Conservation (phyloP, 2,113 vertebrate genomes). For the Fulmarus glacialis region DNA sequence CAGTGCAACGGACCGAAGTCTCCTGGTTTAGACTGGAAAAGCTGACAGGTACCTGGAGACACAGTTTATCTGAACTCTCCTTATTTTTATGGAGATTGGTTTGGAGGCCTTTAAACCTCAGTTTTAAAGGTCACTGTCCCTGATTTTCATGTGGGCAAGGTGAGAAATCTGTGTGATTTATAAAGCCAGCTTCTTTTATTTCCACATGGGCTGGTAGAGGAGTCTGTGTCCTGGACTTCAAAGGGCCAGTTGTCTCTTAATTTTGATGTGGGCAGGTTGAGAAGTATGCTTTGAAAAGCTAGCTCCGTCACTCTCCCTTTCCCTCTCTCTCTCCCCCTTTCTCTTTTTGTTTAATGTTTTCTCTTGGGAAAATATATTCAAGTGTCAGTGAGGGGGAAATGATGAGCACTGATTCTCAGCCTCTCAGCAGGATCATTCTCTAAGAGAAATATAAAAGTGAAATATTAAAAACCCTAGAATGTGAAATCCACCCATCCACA, state of each 20-base stretch:
- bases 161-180: conserved; percentile 54
- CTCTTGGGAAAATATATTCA: conserved; percentile 79
- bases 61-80: not conserved
- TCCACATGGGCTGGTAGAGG: conserved; percentile 68
- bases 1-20: not conserved
- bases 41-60: not conserved
- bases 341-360: conserved; percentile 79
- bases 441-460: conserved; percentile 82
- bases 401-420: conserved; percentile 74
- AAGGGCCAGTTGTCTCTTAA: conserved; percentile 82
- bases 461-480: conserved; percentile 82
- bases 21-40: conserved; percentile 12
- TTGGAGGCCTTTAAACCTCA: conserved; percentile 12
- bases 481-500: conserved; percentile 72
- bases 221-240: conserved; percentile 78
- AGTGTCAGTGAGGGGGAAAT: conserved; percentile 75
- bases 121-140: conserved; percentile 25
- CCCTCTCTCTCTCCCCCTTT: not conserved
- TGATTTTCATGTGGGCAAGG: conserved; percentile 54
- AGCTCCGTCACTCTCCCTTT: conserved; percentile 48
- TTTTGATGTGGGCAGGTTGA: conserved; percentile 83
- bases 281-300: conserved; percentile 80
- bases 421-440: conserved; percentile 80
- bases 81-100: conserved; percentile 25
- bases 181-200: conserved; percentile 51